Conservation (phyloP, 1,140 invertebrate species). For the Globodera ellingtonae region DNA sequence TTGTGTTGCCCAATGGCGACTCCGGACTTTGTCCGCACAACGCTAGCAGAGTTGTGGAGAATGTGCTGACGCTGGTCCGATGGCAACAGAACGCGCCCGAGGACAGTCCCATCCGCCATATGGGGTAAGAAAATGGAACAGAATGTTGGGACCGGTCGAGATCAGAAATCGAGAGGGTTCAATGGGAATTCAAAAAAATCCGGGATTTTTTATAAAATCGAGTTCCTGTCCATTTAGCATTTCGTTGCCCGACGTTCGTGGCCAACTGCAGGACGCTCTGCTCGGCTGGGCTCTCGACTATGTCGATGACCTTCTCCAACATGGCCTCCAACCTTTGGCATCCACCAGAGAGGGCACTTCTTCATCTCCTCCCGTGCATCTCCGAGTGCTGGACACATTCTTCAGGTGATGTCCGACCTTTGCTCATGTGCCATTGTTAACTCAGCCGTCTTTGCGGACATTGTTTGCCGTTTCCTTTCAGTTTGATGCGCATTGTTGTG, state of each 20-base stretch:
- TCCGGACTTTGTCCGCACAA: neutral
- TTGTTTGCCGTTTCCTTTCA: neutral
- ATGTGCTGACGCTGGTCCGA: constrained; percentile 27
- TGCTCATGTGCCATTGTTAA: no score
- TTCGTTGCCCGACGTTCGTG: constrained; percentile 36
- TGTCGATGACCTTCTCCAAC: constrained; percentile 9
- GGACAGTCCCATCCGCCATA: constrained; percentile 11
- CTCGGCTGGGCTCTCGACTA: constrained; percentile 34
- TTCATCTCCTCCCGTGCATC: neutral
- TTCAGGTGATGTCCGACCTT: neutral
- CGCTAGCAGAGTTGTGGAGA: constrained; percentile 16
- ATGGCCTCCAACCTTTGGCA: neutral
- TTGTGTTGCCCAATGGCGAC: neutral
- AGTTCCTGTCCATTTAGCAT: neutral
- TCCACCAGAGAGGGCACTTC: neutral
- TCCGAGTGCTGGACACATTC: constrained; percentile 28
- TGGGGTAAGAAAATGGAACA: constrained; percentile 2
- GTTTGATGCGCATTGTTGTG: constrained; percentile 26
- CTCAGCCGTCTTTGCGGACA: no score
- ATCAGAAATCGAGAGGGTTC: neutral
- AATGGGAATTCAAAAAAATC: neutral
- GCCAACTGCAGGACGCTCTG: constrained; percentile 30
- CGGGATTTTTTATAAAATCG: neutral
- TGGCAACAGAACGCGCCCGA: constrained; percentile 21
- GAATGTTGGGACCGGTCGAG: neutral